Evolutionary conservation across 23 tunicate genomes (phyloP).

Genomic region (Trididemnum nubilum): DNA sequence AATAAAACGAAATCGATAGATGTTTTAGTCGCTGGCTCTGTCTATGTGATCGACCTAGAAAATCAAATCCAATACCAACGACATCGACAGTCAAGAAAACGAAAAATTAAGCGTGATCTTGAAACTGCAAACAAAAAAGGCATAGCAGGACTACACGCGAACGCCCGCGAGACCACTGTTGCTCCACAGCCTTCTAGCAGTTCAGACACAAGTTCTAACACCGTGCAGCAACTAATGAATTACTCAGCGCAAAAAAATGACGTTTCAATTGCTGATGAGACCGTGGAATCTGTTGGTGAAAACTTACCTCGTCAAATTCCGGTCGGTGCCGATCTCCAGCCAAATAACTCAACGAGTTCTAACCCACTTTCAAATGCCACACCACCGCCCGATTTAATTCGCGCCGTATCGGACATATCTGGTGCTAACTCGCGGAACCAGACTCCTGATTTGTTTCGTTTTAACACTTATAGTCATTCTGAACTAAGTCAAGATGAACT

Average conservation of each 20-base stretch:
- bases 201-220: not conserved
- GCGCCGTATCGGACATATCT: not conserved
- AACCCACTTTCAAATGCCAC: too few species aligned
- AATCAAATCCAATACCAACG: slow-evolving; percentile 69
- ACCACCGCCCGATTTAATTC: not conserved
- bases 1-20: slow-evolving; percentile 43
- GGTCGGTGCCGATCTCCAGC: slow-evolving; percentile 8
- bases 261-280: not conserved
- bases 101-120: slow-evolving; percentile 83
- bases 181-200: slow-evolving; percentile 16
- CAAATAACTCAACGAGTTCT: not conserved
- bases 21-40: slow-evolving; percentile 78
- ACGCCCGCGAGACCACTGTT: not conserved
- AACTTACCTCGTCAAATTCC: not conserved
- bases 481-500: not conserved
- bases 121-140: slow-evolving; percentile 65
- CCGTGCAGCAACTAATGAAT: too few species aligned
- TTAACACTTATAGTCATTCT: slow-evolving; percentile 13
- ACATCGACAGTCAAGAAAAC: slow-evolving; percentile 58
- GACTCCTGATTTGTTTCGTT: not conserved
- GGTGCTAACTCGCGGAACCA: too few species aligned
- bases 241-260: too few species aligned
- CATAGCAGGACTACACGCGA: slow-evolving; percentile 55
- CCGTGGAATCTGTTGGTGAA: not conserved
- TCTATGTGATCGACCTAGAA: slow-evolving; percentile 86